Evolutionary conservation across 2,113 vertebrate species (phyloP).

Genomic region (Plecturocebus donacophilus): DNA sequence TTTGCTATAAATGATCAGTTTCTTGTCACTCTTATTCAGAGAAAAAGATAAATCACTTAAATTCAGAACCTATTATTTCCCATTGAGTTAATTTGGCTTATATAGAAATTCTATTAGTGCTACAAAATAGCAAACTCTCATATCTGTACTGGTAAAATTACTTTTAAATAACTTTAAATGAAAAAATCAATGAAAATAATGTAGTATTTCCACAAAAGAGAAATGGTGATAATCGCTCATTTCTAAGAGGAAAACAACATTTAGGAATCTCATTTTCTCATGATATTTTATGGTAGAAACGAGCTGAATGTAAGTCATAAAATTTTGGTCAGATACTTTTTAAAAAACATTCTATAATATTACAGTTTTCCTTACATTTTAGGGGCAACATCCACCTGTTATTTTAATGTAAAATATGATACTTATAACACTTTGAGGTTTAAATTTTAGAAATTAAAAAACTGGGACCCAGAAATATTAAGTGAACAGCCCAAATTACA

Average conservation of each 20-base stretch:
- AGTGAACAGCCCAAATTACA: background rate
- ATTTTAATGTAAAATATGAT: background rate
- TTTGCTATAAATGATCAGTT: background rate
- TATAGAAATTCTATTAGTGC: conserved; percentile 66
- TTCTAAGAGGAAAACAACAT: background rate
- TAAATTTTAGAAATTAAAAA: conserved; percentile 37
- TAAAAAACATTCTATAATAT: background rate
- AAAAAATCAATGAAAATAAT: conserved; percentile 73
- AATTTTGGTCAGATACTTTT: background rate
- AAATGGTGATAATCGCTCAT: conserved; percentile 54
- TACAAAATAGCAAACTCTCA: conserved; percentile 61
- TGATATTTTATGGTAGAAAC: background rate
- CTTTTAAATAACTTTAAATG: conserved; percentile 73
- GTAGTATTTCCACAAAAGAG: conserved; percentile 59
- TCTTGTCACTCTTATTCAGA: conserved; percentile 39
- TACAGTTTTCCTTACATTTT: background rate
- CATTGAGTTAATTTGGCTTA: conserved; percentile 60
- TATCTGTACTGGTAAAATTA: conserved; percentile 67
- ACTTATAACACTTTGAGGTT: background rate
- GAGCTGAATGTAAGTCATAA: background rate
- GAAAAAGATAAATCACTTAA: conserved; percentile 69
- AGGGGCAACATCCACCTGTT: background rate
- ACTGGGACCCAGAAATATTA: background rate
- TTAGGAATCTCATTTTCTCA: conserved; percentile 45
- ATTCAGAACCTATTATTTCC: conserved; percentile 61